A percentile compares a stretch with the other conserved stretches of the same genome.
phyloP scores from a whole-genome alignment of 2,797 vertebrate genomes.

The Pelodytes ibericus region DNA sequence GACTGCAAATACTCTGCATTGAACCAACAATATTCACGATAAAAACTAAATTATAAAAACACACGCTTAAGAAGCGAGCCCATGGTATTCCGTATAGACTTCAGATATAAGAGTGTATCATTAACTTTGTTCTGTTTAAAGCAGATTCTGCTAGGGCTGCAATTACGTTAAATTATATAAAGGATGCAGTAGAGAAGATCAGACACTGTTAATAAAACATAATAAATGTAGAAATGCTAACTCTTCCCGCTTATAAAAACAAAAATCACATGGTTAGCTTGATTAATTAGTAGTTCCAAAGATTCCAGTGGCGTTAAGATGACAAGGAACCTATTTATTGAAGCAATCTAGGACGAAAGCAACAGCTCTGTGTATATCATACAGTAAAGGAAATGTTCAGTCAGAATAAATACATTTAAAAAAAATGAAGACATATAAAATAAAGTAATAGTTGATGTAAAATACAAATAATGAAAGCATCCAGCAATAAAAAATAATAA shows the following conservation, averaged over 20 bases:
- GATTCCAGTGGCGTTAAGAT: slow-evolving; percentile 31
- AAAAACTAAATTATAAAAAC: too few species aligned
- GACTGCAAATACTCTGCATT: too few species aligned
- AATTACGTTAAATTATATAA: slow-evolving; percentile 49
- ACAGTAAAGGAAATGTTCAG: not conserved
- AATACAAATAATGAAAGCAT: too few species aligned
- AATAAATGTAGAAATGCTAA: slow-evolving; percentile 16
- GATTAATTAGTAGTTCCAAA: slow-evolving; percentile 41
- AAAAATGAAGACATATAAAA: too few species aligned
- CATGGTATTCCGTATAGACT: too few species aligned
- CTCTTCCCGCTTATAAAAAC: slow-evolving; percentile 33
- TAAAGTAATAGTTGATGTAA: too few species aligned
- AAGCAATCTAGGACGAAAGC: not conserved
- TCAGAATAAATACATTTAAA: too few species aligned
- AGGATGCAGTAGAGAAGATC: slow-evolving; percentile 42
- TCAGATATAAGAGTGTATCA: not conserved
- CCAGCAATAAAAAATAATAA: too few species aligned
- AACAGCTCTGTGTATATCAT: not conserved
- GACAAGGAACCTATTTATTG: not conserved
- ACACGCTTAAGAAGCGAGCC: too few species aligned
- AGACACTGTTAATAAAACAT: slow-evolving; percentile 53
- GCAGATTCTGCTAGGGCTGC: not conserved
- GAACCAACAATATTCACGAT: too few species aligned
- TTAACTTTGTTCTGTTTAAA: not conserved
- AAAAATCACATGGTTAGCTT: slow-evolving; percentile 13